Conservation (phyloP, 1,140 invertebrate species). For the Papilio machaon region DNA sequence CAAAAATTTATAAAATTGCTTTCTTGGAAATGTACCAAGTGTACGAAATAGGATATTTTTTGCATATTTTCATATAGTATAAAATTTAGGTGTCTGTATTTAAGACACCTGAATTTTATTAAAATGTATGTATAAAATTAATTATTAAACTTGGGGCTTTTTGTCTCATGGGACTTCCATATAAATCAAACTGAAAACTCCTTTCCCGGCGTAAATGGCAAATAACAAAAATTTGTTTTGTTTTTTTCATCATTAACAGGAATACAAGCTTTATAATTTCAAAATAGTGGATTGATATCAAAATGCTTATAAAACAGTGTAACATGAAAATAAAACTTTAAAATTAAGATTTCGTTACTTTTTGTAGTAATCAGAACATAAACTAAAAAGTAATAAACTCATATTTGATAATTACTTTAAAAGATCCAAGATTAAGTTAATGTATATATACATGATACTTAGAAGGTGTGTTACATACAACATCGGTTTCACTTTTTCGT, state of each 20-base stretch:
- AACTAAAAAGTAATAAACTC: background rate
- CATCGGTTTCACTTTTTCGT: conserved; percentile 34
- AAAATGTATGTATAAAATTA: too few species aligned
- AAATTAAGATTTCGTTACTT: background rate
- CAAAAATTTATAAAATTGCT: too few species aligned
- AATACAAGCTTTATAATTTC: background rate
- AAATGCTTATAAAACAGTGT: background rate
- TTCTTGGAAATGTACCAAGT: too few species aligned
- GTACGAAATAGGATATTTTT: too few species aligned
- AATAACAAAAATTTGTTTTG: background rate
- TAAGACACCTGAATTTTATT: too few species aligned
- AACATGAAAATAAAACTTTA: background rate
- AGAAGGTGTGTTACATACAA: conserved; percentile 30
- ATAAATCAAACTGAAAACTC: too few species aligned
- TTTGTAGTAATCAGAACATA: background rate
- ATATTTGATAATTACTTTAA: background rate
- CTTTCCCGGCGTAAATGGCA: too few species aligned
- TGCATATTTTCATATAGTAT: too few species aligned
- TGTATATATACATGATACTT: conserved; percentile 2
- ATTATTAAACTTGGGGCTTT: too few species aligned
- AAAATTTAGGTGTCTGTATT: too few species aligned
- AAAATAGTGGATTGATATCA: background rate
- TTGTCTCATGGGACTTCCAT: too few species aligned
- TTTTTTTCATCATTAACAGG: background rate
- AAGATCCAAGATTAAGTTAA: background rate